Evolutionary conservation across 2,113 vertebrate species (phyloP).

Genomic region (Oophaga pumilio): DNA sequence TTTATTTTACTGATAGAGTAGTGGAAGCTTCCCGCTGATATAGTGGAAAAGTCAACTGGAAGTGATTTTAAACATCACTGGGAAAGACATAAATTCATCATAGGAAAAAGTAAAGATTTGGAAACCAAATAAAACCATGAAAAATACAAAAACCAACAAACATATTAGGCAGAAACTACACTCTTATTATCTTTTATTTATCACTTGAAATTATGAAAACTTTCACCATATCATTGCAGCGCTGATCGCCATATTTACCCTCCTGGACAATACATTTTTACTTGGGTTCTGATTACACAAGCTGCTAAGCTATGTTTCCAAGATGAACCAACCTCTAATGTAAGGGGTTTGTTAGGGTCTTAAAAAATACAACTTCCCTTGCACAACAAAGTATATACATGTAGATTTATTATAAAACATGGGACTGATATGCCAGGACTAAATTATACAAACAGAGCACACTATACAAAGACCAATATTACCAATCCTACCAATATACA

Average conservation of each 20-base stretch:
- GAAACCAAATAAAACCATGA: background rate
- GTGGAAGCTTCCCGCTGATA: background rate
- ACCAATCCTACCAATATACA: no score
- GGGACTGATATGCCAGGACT: no score
- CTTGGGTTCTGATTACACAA: background rate
- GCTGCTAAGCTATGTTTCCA: background rate
- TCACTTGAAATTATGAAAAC: background rate
- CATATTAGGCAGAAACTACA: background rate
- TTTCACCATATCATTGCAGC: background rate
- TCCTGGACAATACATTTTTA: background rate
- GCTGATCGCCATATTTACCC: background rate
- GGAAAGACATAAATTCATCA: background rate
- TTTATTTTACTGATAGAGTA: background rate
- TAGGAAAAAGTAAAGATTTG: background rate
- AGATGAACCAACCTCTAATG: background rate
- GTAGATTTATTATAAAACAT: no score
- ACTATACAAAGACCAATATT: no score
- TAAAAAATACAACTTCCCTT: no score
- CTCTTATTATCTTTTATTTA: background rate
- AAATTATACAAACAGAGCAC: no score
- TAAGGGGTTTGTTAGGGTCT: no score
- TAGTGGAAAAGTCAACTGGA: background rate
- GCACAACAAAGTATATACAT: no score
- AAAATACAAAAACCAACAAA: background rate
- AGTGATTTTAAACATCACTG: background rate